These are phyloP conservation scores for cattle (Bos taurus) DNA, from an alignment of 2,113 vertebrate species.

Conservation along the genomic window DNA sequence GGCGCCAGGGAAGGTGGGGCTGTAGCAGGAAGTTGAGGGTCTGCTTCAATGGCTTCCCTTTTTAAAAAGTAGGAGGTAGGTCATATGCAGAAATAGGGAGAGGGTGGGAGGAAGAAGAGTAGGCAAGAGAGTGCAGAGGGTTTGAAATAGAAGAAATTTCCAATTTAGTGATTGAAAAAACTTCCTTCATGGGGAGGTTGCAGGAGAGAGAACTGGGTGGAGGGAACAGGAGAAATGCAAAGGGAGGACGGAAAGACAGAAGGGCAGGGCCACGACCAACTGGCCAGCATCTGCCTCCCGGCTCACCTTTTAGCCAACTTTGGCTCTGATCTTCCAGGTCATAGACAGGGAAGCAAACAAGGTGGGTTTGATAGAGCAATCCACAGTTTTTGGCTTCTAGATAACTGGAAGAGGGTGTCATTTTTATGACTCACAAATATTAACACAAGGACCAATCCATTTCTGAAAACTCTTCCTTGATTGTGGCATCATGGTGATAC, in stretches of 20 bases:
- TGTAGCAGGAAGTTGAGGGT: not conserved
- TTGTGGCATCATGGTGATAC: constrained; percentile 16
- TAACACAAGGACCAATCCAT: not conserved
- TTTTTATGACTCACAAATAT: constrained; percentile 38
- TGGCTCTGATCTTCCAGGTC: not conserved
- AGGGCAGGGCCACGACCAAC: not conserved
- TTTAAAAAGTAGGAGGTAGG: not conserved
- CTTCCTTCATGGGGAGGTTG: not conserved
- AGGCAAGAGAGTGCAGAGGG: not conserved
- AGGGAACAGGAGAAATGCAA: not conserved
- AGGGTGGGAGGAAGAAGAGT: not conserved
- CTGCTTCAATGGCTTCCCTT: not conserved
- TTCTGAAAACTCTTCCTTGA: constrained; percentile 29
- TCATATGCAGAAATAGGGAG: not conserved
- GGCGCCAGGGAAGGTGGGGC: not conserved
- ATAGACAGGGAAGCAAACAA: not conserved
- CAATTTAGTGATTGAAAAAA: not conserved
- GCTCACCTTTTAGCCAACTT: not conserved
- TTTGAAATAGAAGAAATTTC: not conserved
- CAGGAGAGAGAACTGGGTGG: not conserved
- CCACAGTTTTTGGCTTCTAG: not conserved
- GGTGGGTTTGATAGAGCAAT: not conserved
- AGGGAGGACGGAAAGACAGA: too few species aligned
- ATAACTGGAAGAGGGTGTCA: constrained; percentile 36
- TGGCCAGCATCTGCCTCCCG: not conserved